Evolutionary conservation across 2,797 vertebrate genomes (phyloP), one percentile per base, ranked within the genome.

Genomic region (Pachyuromys duprasi): DNA sequence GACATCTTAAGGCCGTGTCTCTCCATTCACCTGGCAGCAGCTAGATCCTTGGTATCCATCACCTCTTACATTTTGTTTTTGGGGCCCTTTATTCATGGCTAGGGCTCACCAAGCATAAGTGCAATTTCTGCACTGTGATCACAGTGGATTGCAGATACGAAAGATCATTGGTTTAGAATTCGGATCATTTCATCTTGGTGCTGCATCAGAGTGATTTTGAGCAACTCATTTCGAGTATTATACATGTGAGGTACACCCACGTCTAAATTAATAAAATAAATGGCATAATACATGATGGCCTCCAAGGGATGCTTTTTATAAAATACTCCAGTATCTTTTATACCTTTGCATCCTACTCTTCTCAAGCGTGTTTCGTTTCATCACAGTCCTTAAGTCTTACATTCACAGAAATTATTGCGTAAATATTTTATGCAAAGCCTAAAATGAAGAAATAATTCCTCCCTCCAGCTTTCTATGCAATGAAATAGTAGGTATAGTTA

Each of bases 381-480:
- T 90, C n/a, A 31, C 8, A 49, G 49, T 84, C 79, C 8, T n/a
- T n/a, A 53, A 89, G 65, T 65, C 5, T 65, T 18, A n/a, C 4
- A 2, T 67, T 45, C 7, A 70, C 13, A 86, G 24, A 93, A 74
- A 75, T 26, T 57, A 70, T 4, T 42, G 15, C 70, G 36, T 70
- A 95, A 89, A 49, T 20, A 57, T n/a, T 49, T 1, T 31, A 76
- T 67, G 17, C 15, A 81, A 94, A 93, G n/a, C 8, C 1, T n/a
- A 69, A 84, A 65, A 78, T 42, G 18, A 42, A 96, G 95, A 72
- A 86, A 53, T 74, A 15, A 49, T 57, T 93, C 91, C 31, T 57
- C 2, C 20, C 11, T 13, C 36, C 26, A 67, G 15, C 13, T 17
- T 76, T 33, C 18, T 89, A 36, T 72, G 86, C 2, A 83, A 22